A percentile compares a stretch with the other conserved stretches of the same genome.
These are phyloP conservation scores for Pristiophorus japonicus DNA, from an alignment of 2,113 vertebrate genomes.

Conservation along the genomic window DNA sequence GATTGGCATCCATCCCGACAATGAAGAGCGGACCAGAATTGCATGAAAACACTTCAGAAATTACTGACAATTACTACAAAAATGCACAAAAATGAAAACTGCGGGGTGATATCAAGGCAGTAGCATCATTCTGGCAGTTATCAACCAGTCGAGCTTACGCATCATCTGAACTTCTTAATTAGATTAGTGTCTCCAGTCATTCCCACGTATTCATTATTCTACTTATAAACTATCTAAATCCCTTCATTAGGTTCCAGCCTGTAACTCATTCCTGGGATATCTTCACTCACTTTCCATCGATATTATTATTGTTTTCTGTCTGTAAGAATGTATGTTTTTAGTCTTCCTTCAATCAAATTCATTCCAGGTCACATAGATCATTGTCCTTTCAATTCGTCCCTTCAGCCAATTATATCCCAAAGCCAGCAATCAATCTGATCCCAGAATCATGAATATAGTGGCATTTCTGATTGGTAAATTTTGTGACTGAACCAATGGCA, in stretches of 20 bases:
- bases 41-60: conserved; percentile 19
- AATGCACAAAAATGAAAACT: background rate
- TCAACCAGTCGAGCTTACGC: background rate
- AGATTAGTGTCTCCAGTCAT: background rate
- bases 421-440: background rate
- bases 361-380: background rate
- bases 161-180: background rate
- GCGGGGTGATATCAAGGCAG: background rate
- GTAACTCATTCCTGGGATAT: background rate
- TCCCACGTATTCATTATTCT: background rate
- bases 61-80: background rate
- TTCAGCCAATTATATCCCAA: background rate
- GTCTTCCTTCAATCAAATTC: background rate
- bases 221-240: conserved; percentile 6
- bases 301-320: background rate
- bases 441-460: background rate
- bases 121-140: background rate
- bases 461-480: background rate
- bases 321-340: background rate
- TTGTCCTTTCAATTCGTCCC: background rate
- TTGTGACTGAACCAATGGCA: background rate
- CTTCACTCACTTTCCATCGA: background rate
- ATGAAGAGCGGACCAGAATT: background rate
- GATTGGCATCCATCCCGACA: background rate
- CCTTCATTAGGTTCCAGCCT: background rate